Base-by-base conservation (phyloP, 2,797 vertebrate genomes). In the Propithecus perrieri region DNA sequence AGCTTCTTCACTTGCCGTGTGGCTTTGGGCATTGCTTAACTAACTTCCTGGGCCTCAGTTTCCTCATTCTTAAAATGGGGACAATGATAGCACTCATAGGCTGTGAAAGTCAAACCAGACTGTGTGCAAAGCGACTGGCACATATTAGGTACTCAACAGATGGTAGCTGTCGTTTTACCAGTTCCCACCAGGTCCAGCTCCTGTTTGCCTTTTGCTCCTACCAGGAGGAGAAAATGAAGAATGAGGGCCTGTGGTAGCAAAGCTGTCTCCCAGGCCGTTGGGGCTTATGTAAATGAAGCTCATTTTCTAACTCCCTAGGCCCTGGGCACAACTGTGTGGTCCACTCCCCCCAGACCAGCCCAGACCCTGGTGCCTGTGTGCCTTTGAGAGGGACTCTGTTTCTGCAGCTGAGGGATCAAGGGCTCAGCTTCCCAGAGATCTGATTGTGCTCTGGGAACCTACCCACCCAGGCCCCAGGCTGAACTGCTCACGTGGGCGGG, bases 371-470 rank as follows among this genome's bases (percentile, higher is more conserved):
- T 65, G 61, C 43, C 35, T 7, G 5, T 41, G 59, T 20, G 9
- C 33, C 80, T 83, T 72, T 86, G 61, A 35, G 26, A 81, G 85
- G 18, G 53, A 83, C 78, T 90, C 53, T 43, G 88, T 41, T 12
- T 33, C 53, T 80, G 74, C 61, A 90, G 55, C 61, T 0, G 9
- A 59, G 46, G 30, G 78, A 85, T 92, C 43, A 95, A 95, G 76
- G 74, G 67, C 94, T 85, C 67, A 63, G 30, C 59, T 95, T 97
- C 95, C 75, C 91, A 89, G 95, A 96, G 96, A 94, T 90, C 92
- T 83, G 48, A 67, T 43, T 85, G 87, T 96, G 85, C 95, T 97
- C 71, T 75, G 0, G 81, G 78, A 96, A 55, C 74, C 74, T 75
- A 20, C 63, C 69, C 63, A 4, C 93, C 91, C 86, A 96, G 95